Evolutionary conservation across 2,113 vertebrate genomes (phyloP).

Genomic region (Mandrillus leucophaeus): DNA sequence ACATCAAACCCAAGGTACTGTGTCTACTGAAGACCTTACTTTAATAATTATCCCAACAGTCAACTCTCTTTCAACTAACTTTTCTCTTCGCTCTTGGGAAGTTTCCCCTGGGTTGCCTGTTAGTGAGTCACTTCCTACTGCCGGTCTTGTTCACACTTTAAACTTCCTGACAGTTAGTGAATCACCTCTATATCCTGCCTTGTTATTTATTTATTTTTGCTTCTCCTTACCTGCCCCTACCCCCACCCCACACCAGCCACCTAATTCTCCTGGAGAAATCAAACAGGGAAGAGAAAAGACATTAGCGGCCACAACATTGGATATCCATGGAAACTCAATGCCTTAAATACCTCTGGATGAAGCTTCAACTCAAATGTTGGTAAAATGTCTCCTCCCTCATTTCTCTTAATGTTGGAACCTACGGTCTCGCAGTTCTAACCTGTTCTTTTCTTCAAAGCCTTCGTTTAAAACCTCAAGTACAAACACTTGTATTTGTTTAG

Average conservation of each 20-base stretch:
- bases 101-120: neutral
- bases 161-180: neutral
- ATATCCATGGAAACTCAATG: neutral
- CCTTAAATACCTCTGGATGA: neutral
- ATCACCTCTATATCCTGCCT: neutral
- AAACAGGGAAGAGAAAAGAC: neutral
- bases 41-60: neutral
- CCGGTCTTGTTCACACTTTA: neutral
- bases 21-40: neutral
- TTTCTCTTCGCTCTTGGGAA: neutral
- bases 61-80: neutral
- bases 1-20: neutral
- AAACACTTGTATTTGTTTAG: neutral
- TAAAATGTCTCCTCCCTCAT: neutral
- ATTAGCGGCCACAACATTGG: neutral
- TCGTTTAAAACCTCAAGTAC: neutral
- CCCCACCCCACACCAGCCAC: too few relatives aligned
- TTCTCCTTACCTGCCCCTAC: neutral
- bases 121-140: slow-evolving; percentile 3
- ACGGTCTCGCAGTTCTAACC: neutral
- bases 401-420: neutral
- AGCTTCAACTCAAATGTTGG: neutral
- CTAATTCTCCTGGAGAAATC: neutral
- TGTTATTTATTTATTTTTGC: neutral
- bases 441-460: neutral